phyloP scores from a whole-genome alignment of 2,888 invertebrate species.

The Reticulitermes lucifugus region DNA sequence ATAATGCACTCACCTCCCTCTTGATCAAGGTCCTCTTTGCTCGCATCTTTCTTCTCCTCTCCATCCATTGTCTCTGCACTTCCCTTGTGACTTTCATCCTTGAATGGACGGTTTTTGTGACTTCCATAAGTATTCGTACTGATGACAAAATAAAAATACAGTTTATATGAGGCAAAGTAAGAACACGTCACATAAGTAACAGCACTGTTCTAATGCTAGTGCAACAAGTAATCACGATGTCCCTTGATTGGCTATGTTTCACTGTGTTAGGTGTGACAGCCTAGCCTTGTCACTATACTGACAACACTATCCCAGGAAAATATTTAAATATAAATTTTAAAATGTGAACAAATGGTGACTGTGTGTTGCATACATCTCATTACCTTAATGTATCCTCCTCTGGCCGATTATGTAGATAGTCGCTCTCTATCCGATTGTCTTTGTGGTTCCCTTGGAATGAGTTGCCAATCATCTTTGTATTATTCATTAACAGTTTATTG shows the following conservation, averaged over 20 bases:
- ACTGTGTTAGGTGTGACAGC: too few species aligned
- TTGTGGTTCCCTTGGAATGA: constrained; percentile 81
- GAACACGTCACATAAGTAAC: background rate
- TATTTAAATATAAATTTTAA: too few species aligned
- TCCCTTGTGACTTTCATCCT: constrained; percentile 92
- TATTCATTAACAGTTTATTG: constrained; percentile 83
- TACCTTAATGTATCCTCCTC: constrained; percentile 68
- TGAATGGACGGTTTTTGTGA: constrained; percentile 89
- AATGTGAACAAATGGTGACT: too few species aligned
- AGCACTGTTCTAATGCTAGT: too few species aligned
- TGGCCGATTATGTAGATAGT: constrained; percentile 75
- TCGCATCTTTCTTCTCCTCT: constrained; percentile 89
- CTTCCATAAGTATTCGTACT: constrained; percentile 94
- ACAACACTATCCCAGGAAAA: too few species aligned
- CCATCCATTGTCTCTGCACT: constrained; percentile 84
- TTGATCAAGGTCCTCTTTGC: constrained; percentile 90
- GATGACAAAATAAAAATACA: background rate
- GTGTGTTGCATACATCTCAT: background rate
- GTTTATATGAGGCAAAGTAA: background rate
- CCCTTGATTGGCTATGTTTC: too few species aligned
- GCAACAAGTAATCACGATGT: too few species aligned
- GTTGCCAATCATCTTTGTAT: constrained; percentile 80
- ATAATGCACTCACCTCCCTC: constrained; percentile 73
- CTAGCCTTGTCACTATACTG: too few species aligned
- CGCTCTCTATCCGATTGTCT: constrained; percentile 78